These are phyloP conservation scores for Pollenia labialis DNA, from an alignment of 2,888 invertebrate genomes.

Conservation along the genomic window DNA sequence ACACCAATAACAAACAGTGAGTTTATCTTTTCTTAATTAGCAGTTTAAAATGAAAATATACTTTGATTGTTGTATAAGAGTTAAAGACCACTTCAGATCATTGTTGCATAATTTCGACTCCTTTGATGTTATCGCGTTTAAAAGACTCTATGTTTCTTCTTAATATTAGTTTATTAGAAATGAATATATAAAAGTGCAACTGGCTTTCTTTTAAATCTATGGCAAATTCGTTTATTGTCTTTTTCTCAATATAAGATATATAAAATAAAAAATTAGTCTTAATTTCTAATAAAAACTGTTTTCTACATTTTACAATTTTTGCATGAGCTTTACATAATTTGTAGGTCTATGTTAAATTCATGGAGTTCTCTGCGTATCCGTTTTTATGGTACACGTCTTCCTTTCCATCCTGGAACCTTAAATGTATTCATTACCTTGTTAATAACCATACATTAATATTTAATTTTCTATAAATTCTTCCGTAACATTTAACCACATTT, in stretches of 20 bases:
- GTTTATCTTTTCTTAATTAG: too few species aligned
- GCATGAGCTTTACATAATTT: background rate
- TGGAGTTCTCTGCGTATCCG: background rate
- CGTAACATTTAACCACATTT: slow-evolving; percentile 72
- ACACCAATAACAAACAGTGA: too few species aligned
- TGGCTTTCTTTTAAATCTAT: too few species aligned
- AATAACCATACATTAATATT: slow-evolving; percentile 70
- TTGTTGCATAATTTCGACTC: too few species aligned
- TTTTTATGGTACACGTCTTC: slow-evolving; percentile 18
- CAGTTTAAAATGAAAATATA: background rate
- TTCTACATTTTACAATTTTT: background rate
- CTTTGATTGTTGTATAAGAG: background rate
- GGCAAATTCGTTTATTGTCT: too few species aligned
- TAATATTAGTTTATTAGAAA: too few species aligned
- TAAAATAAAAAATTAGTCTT: slow-evolving; percentile 30
- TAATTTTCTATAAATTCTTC: slow-evolving; percentile 72
- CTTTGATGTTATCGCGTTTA: too few species aligned
- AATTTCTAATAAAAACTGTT: background rate
- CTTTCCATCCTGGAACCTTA: background rate
- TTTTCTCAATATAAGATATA: too few species aligned
- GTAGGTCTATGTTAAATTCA: slow-evolving; percentile 21
- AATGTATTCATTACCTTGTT: slow-evolving; percentile 70
- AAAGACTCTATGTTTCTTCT: too few species aligned
- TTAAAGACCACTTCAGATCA: too few species aligned
- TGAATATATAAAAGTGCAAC: too few species aligned